Evolutionary conservation across 2,888 invertebrate genomes (phyloP), one percentile per base, ranked within the genome.

Genomic region (Agrotis clavis): DNA sequence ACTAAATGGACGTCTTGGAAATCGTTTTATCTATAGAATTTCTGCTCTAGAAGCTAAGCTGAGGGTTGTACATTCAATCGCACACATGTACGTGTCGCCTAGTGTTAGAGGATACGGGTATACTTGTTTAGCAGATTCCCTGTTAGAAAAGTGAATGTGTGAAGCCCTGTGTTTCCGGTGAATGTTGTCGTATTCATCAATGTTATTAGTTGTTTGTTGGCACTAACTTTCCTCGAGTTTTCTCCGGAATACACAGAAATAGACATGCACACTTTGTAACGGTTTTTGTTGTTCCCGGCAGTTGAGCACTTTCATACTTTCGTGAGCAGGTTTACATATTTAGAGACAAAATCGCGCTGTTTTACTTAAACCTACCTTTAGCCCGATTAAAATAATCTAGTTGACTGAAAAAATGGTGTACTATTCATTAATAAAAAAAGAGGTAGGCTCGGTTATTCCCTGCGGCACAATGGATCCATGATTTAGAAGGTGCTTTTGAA

Each of bases 161-260:
- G 6, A 54, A 60, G 18, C 30, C 47, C 63, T 47, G 25, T 13
- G 6, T 53, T 65, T 65, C 76, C 81, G 61, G 81, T 75, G 76
- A 70, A 74, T 74, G 79, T 61, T 47, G 75, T 35, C 9, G 56
- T 48, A 59, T 63, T 51, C 57, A 72, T 75, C 64, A 75, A 51
- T 45, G 41, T 78, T 63, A 53, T 45, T 69, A 50, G 47, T 51
- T 21, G 21, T 48, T 70, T 19, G 30, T 21, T 14, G 9, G 61
- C 30, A 62, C 61, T 78, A 71, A 47, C 61, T 62, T 61, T 71
- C 71, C 78, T 63, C 48, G 1, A 21, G 4, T 50, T 57, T 9
- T n/a, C 62, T 57, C 19, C 45, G 35, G 57, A 62, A 57, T 53
- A 35, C 48, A 18, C 19, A 53, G 47, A 67, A 35, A 16, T 51